Evolutionary conservation across 1,140 invertebrate genomes (phyloP), one percentile per base, ranked within the genome.

Genomic region (Drosophila equinoxialis): DNA sequence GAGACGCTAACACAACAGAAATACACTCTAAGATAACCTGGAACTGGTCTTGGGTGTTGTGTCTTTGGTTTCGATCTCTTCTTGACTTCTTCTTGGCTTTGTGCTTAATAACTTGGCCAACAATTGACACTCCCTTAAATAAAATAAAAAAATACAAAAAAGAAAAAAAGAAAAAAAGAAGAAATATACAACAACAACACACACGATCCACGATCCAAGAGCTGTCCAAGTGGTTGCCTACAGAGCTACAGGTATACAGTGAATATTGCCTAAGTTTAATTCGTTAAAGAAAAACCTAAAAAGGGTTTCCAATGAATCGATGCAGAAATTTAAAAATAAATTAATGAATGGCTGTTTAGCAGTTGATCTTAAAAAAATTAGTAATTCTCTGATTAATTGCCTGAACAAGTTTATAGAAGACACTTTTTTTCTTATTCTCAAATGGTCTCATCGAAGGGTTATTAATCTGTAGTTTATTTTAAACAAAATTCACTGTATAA

Each of bases 51-150:
- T 30, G 41, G 30, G 68, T 65, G 39, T 64, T 30, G 41, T 17
- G 45, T 57, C 62, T 66, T 74, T 79, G 57, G 66, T 73, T 63
- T 74, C 72, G 63, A 67, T 61, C 35, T 45, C 64, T 61, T 72
- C 45, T 81, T 72, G 72, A 75, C 78, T 71, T 79, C 73, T 68
- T 68, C 64, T 77, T 66, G 79, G 80, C 68, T 51, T 51, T n/a
- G 70, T 69, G 77, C 83, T 87, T 86, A 86, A 86, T 86, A 86
- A 86, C 83, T 86, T 87, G 83, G 83, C 83, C 82, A 86, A 86
- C 83, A 86, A 86, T 86, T 86, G 83, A 86, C 83, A 86, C 83
- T 86, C 83, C 83, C 83, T 87, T 86, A 79, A 86, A 86, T 60
- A 59, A 76, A 63, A 37, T 60, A 72, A 75, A 76, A 45, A 59